Percentiles rank a stretch among this genome's conserved stretches.
phyloP scores from a whole-genome alignment of 2,797 vertebrate species.

The Enteromius anoplus region DNA sequence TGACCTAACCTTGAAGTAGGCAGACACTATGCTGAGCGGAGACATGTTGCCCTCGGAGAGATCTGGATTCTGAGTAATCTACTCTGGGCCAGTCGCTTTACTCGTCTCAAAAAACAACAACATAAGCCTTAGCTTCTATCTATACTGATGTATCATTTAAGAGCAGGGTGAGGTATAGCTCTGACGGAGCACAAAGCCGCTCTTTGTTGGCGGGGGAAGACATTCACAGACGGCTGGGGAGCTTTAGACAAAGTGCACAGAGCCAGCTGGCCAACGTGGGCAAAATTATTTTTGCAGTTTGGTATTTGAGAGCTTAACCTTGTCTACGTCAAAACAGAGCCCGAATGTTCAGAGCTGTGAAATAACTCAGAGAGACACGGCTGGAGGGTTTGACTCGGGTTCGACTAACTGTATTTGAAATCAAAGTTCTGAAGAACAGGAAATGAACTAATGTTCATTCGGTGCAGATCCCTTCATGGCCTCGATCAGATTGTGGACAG shows the following conservation, averaged over 20 bases:
- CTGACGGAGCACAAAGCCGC: constrained; percentile 23
- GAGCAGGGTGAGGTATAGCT: constrained; percentile 4
- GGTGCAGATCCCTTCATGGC: background rate
- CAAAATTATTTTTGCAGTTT: constrained; percentile 46
- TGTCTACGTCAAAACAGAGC: constrained; percentile 30
- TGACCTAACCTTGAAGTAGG: constrained; percentile 11
- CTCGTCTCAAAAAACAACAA: constrained; percentile 19
- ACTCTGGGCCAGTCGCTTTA: background rate
- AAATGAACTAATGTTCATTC: background rate
- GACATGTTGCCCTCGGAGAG: constrained; percentile 17
- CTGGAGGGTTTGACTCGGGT: background rate
- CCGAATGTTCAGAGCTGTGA: background rate
- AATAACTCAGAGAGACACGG: background rate
- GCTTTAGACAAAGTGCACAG: constrained; percentile 38
- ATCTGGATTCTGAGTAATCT: constrained; percentile 41
- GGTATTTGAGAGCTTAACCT: constrained; percentile 40
- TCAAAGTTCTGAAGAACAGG: background rate
- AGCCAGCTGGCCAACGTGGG: constrained; percentile 33
- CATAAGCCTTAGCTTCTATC: background rate
- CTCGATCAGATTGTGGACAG: no score
- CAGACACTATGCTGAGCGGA: constrained; percentile 5
- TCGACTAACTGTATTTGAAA: background rate
- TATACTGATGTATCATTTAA: constrained; percentile 28
- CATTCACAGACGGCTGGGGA: constrained; percentile 28
- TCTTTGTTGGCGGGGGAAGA: constrained; percentile 36